Base-by-base conservation (phyloP, 1,140 invertebrate genomes). In the Calephelis nemesis region DNA sequence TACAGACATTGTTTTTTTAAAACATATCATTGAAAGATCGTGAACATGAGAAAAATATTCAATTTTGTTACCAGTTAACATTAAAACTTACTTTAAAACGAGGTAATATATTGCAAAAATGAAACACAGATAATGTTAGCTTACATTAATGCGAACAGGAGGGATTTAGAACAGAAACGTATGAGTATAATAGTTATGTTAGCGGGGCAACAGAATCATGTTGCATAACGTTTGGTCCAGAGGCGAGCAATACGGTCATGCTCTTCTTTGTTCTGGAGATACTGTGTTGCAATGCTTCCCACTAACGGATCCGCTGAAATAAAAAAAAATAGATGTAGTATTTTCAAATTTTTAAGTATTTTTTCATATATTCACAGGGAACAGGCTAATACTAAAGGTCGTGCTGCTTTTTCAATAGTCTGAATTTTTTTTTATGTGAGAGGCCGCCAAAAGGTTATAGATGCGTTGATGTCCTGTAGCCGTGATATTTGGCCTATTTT, bases 191-290 rank as follows among this genome's bases (percentile, higher is more conserved):
- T 80, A 79, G 54, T 82, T 75, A 79, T 10, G 47, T 39, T 30
- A 39, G 13, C 9, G 52, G n/a, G 76, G 74, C 81, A 75, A 77
- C 15, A 74, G 48, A 84, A 94, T 97, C 96, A 98, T 94, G 97
- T 98, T 68, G 98, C 97, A 91, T 98, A 99, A 81, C 98, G 95
- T 92, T 99, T 99, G 78, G 98, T 99, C 98, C 98, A 99, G 74
- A 98, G 95, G 86, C 98, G 95, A 73, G 98, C 98, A 90, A 98
- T 98, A 86, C 98, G 96, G 93, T 99, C 98, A 84, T 99, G 98
- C 91, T 99, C 98, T 92, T 98, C 97, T 67, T 98, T 94, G 93
- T 99, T 99, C 90, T 98, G 97, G 75, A 99, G 93, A 93, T 98
- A 99, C 94, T 99, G 98, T 73, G 98, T 98, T 48, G 98, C 98